These are phyloP conservation scores for Neosalanx taihuensis DNA, from an alignment of 2,797 vertebrate genomes.

Conservation along the genomic window DNA sequence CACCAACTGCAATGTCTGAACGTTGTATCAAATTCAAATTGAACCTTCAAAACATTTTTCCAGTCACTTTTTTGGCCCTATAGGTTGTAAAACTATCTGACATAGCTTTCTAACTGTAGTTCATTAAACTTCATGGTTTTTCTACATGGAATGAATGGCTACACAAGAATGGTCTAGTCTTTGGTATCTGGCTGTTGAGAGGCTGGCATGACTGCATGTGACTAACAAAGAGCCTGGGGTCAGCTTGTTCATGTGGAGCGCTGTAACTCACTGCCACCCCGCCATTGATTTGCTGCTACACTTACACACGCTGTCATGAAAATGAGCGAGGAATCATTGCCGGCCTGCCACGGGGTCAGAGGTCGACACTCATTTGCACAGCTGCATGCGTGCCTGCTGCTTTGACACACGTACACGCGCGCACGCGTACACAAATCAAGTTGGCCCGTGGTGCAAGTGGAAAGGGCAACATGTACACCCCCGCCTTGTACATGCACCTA, in stretches of 20 bases:
- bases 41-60: too few species aligned
- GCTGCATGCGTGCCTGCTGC: constrained; percentile 12
- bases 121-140: too few species aligned
- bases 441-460: too few species aligned
- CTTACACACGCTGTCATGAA: constrained; percentile 18
- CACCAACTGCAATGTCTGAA: too few species aligned
- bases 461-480: too few species aligned
- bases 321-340: constrained; percentile 22
- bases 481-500: too few species aligned
- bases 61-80: too few species aligned
- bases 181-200: neutral
- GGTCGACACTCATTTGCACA: constrained; percentile 23
- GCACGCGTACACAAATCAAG: neutral
- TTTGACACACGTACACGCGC: neutral
- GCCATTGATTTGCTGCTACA: constrained; percentile 17
- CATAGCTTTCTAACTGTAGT: too few species aligned
- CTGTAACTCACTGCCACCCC: constrained; percentile 17
- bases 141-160: too few species aligned
- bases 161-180: neutral
- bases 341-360: constrained; percentile 18
- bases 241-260: constrained; percentile 12
- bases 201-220: neutral
- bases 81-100: too few species aligned
- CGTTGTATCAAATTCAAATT: too few species aligned
- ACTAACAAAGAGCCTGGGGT: constrained; percentile 6